A percentile compares a stretch with the other conserved stretches of the same genome.
phyloP scores from a whole-genome alignment of 2,888 invertebrate species.

The Therioaphis trifolii region DNA sequence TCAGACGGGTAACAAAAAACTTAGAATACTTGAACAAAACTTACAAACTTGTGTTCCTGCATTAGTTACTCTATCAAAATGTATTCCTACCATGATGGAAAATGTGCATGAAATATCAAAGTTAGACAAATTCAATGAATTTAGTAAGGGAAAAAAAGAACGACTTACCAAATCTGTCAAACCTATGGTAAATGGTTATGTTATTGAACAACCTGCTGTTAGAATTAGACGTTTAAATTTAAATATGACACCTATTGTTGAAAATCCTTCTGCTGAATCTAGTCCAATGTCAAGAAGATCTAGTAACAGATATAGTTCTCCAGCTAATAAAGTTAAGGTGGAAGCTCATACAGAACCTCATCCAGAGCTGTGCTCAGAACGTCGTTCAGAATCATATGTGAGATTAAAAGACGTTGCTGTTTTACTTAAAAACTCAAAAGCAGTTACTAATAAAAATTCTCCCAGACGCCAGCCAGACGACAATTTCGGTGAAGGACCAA shows the following conservation, averaged over 20 bases:
- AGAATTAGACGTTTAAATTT: not conserved
- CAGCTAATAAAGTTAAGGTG: not conserved
- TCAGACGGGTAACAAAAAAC: not conserved
- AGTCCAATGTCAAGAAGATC: constrained; percentile 10
- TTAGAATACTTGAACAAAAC: constrained; percentile 10
- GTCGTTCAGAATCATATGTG: constrained; percentile 31
- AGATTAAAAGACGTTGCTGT: constrained; percentile 46
- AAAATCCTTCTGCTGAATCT: constrained; percentile 20
- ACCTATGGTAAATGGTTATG: constrained; percentile 21
- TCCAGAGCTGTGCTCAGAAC: too few relatives aligned
- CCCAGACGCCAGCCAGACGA: not conserved
- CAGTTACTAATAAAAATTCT: constrained; percentile 4
- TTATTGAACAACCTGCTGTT: not conserved
- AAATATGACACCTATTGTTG: not conserved
- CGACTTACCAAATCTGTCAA: constrained; percentile 14
- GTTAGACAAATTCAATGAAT: not conserved
- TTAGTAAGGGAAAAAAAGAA: not conserved
- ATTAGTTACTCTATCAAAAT: constrained; percentile 48
- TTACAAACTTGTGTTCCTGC: constrained; percentile 40
- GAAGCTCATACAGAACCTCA: too few relatives aligned
- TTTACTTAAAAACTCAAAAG: constrained; percentile 41
- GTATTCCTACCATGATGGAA: constrained; percentile 21
- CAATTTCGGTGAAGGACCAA: constrained; percentile 10
- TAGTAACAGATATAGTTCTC: not conserved
- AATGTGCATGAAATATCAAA: constrained; percentile 23